Conservation (phyloP, 2,113 vertebrate species). For the Sceloporus undulatus region DNA sequence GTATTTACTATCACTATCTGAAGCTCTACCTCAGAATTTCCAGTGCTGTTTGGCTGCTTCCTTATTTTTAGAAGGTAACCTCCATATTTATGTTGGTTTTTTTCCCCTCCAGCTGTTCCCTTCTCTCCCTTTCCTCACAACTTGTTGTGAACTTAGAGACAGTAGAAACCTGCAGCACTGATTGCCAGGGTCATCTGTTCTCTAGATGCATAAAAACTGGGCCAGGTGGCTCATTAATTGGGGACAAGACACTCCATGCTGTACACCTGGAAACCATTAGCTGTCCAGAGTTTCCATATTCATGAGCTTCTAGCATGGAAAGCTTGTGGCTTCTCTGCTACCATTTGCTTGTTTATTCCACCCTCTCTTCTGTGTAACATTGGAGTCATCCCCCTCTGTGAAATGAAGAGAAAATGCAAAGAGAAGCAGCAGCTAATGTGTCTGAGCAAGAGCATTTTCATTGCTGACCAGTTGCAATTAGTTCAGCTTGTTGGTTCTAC, state of each 20-base stretch:
- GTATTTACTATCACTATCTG: background rate
- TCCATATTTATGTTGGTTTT: too few species aligned
- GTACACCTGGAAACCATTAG: constrained; percentile 64
- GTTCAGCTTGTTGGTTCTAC: constrained; percentile 28
- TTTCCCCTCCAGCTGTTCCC: background rate
- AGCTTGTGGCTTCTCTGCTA: constrained; percentile 30
- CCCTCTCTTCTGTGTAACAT: background rate
- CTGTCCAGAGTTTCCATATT: constrained; percentile 45
- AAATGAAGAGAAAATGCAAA: constrained; percentile 25
- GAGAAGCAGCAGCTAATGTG: constrained; percentile 23
- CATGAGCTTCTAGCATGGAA: constrained; percentile 33
- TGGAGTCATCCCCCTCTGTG: background rate
- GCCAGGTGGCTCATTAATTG: constrained; percentile 67
- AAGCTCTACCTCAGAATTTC: background rate
- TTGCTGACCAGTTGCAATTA: constrained; percentile 28
- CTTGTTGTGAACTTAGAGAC: background rate
- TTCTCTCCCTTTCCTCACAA: too few species aligned
- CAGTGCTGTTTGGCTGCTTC: background rate
- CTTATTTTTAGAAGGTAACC: background rate
- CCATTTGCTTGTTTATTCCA: constrained; percentile 19
- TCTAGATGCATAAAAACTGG: constrained; percentile 41
- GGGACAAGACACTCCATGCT: constrained; percentile 51
- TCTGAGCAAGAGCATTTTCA: constrained; percentile 18
- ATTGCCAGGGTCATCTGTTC: background rate
- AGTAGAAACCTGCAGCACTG: background rate